These are phyloP conservation scores for Myiotriccus ornatus DNA, from an alignment of 2,797 vertebrate genomes.

Conservation along the genomic window DNA sequence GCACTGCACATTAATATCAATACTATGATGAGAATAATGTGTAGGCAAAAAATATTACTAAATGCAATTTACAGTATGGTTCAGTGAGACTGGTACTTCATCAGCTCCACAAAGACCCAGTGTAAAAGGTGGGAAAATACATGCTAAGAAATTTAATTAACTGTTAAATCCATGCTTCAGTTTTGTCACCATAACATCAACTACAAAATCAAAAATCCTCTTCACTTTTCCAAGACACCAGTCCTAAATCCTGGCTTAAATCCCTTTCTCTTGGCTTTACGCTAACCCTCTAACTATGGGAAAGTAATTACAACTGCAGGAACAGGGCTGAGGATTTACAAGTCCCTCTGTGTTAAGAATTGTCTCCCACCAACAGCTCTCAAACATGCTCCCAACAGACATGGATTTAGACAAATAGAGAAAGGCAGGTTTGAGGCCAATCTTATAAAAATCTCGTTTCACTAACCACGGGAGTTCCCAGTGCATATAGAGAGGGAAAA, in stretches of 20 bases:
- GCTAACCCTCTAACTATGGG: neutral
- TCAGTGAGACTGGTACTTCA: neutral
- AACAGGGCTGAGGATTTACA: neutral
- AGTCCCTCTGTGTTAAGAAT: neutral
- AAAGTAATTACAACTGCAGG: constrained; percentile 24
- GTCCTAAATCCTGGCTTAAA: neutral
- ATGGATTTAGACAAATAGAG: neutral
- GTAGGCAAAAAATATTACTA: neutral
- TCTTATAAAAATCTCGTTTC: neutral
- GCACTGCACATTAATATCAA: neutral
- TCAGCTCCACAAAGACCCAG: neutral
- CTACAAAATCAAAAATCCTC: neutral
- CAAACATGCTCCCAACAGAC: neutral
- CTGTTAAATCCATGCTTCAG: neutral
- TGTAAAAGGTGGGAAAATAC: neutral
- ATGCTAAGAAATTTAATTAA: constrained; percentile 12
- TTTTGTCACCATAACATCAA: neutral
- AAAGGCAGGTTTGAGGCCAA: neutral
- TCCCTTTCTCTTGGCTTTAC: neutral
- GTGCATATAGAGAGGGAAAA: neutral
- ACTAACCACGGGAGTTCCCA: neutral
- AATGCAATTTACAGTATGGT: neutral
- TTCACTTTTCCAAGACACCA: neutral
- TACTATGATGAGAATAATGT: neutral
- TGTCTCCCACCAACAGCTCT: neutral